Percentiles rank a stretch among this genome's conserved stretches.
Evolutionary conservation across 2,797 vertebrate species (phyloP).

Genomic region (Arrhamphus sclerolepis): DNA sequence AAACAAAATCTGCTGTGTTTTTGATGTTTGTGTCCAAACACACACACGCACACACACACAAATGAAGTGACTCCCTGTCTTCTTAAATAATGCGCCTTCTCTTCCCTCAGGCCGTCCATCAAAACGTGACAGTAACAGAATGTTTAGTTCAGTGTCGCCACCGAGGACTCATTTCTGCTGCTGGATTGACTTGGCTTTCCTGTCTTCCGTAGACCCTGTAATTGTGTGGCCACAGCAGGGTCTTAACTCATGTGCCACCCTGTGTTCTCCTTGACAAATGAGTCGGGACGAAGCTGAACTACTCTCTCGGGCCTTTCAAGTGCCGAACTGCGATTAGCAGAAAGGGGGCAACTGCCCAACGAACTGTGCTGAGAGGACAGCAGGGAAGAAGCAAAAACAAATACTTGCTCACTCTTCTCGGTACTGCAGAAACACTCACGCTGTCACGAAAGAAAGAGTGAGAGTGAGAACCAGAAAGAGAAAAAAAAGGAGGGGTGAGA

Average conservation of each 20-base stretch:
- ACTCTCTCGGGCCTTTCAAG: slow-evolving; percentile 65
- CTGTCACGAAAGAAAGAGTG: slow-evolving; percentile 38
- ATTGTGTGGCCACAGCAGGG: slow-evolving; percentile 62
- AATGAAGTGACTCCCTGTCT: slow-evolving; percentile 34
- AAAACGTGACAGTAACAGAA: slow-evolving; percentile 71
- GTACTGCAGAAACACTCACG: slow-evolving; percentile 33
- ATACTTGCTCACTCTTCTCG: slow-evolving; percentile 37
- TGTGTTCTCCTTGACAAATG: slow-evolving; percentile 75
- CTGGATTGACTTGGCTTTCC: slow-evolving; percentile 54
- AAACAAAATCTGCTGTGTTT: slow-evolving; percentile 41
- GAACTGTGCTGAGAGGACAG: slow-evolving; percentile 26
- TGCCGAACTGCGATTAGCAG: slow-evolving; percentile 53
- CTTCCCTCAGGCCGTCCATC: slow-evolving; percentile 57
- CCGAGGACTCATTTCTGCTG: slow-evolving; percentile 57
- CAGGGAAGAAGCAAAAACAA: slow-evolving; percentile 40
- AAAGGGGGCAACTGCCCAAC: slow-evolving; percentile 41
- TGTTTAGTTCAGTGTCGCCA: slow-evolving; percentile 66
- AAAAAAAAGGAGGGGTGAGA: slow-evolving; percentile 11
- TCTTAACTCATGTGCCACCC: slow-evolving; percentile 67
- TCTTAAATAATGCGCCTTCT: slow-evolving; percentile 40
- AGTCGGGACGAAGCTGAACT: slow-evolving; percentile 50
- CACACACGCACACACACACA: not conserved
- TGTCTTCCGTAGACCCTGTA: slow-evolving; percentile 64
- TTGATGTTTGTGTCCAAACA: slow-evolving; percentile 17
- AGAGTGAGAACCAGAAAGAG: slow-evolving; percentile 11